Base-by-base conservation (phyloP, 2,888 invertebrate genomes). In the Apomyelois bistriatella region DNA sequence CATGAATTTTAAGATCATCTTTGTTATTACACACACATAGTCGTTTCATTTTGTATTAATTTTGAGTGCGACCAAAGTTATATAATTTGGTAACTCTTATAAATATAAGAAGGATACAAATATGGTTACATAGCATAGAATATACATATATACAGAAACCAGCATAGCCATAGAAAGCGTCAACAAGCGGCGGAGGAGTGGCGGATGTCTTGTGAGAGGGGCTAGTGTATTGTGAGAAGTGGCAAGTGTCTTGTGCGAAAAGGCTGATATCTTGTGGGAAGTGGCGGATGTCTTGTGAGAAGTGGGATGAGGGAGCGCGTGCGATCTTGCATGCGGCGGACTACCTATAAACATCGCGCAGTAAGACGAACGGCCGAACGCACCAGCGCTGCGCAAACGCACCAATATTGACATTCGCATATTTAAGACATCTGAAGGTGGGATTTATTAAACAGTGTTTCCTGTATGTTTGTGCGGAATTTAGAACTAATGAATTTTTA, bases 121-220 rank as follows among this genome's bases (percentile, higher is more conserved):
- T 57, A 64, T 57, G 58, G 57, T 60, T 64, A 70, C 64, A 70
- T 65, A 56, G 66, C 66, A 74, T 64, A 69, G 64, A 65, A 77
- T 72, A 76, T 76, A 81, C n/a, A n/a, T n/a, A n/a, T n/a, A 83
- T 73, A 79, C 64, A 61, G 66, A 65, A 70, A 68, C 62, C 61
- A 76, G 71, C 64, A 68, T 66, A 74, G 65, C 68, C 70, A 70
- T 70, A 72, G 69, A 59, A 85, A 86, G 85, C 85, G 66, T 76
- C 70, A 74, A 70, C 70, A 73, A 66, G 74, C 22, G 36, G 42
- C 38, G 28, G 46, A 32, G 28, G 16, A 48, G 47, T 53, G 47
- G 40, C 22, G 28, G 47, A 37, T 41, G 51, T 38, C 15, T 48
- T 40, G 40, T 37, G 15, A 30, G 13, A 40, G 10, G 30, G 50